Base-by-base conservation (phyloP, 2,113 vertebrate genomes). In the Myrmecobius fasciatus region DNA sequence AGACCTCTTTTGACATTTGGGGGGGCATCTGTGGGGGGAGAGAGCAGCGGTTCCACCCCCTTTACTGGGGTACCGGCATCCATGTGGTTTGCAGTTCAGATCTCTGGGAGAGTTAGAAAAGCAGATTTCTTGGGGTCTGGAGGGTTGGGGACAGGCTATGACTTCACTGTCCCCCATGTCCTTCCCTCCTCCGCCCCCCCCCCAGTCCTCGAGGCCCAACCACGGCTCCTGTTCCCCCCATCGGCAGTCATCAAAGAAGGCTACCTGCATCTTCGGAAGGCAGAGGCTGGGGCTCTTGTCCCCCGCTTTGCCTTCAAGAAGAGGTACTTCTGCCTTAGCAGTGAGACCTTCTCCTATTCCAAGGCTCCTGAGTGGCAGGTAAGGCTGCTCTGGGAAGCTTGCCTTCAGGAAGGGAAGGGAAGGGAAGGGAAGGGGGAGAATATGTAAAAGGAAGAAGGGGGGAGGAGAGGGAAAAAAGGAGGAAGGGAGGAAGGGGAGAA, bases 251-350 rank as follows among this genome's bases (percentile, higher is more conserved):
- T 99, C 28, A 99, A 99, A 94, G 99, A 99, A 97, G 99, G 99
- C 0, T 99, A 98, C 98, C 98, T 99, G 95, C 98, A 99, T 92
- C 99, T 99, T 96, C 98, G 98, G 96, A 98, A 98, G 54, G 98
- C 98, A 0, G 98, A 98, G 94, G 98, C 98, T 0, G 89, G 97
- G 0, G 89, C 98, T 53, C 98, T 99, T 95, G 98, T 99, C 90
- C 98, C 99, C 0, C 98, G 99, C 93, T 99, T 99, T 3, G 95
- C 99, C 96, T 99, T 99, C 97, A 99, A 99, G 98, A 99, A 99
- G 96, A 99, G 99, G 53, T 99, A 99, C 96, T 99, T 99, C 98
- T 99, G 99, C 99, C 98, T 99, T 95, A 99, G 98, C 3, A 98
- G 98, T 25, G 98, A 99, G 97, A 98, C 98, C 0, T 98, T 99